These are phyloP conservation scores for Notodonta ziczac DNA, from an alignment of 2,888 invertebrate genomes.

Conservation along the genomic window DNA sequence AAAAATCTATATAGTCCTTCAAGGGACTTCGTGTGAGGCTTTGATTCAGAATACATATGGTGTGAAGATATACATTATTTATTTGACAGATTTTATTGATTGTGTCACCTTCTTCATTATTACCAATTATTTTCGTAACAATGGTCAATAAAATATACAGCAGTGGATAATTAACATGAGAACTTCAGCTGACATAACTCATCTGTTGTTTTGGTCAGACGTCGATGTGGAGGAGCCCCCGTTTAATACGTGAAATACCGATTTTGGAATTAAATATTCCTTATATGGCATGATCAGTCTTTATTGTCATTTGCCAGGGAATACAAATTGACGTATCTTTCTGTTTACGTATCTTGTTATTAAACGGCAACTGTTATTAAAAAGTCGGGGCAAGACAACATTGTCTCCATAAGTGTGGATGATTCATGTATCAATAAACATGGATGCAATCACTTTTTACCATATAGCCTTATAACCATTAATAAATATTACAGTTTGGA, in stretches of 20 bases:
- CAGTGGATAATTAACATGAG: slow-evolving; percentile 48
- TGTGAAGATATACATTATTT: not conserved
- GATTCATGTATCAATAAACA: slow-evolving; percentile 52
- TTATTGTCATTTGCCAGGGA: slow-evolving; percentile 58
- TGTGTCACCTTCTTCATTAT: slow-evolving; percentile 25
- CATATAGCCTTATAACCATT: slow-evolving; percentile 30
- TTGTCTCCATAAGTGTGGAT: slow-evolving; percentile 50
- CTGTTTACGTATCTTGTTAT: slow-evolving; percentile 44
- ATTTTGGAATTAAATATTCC: slow-evolving; percentile 52
- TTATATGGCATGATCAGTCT: slow-evolving; percentile 47
- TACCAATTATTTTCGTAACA: slow-evolving; percentile 46
- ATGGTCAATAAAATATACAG: slow-evolving; percentile 55
- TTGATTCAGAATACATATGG: too few relatives aligned
- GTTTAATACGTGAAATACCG: slow-evolving; percentile 54
- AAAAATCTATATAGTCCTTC: not conserved
- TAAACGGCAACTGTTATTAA: slow-evolving; percentile 36
- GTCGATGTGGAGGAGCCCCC: slow-evolving; percentile 29
- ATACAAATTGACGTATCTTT: slow-evolving; percentile 54
- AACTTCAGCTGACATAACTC: slow-evolving; percentile 43
- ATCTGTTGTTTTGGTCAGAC: slow-evolving; percentile 49
- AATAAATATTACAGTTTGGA: slow-evolving; percentile 59
- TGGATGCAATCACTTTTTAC: slow-evolving; percentile 20
- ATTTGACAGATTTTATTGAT: slow-evolving; percentile 19
- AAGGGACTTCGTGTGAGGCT: not conserved
- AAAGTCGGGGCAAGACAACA: slow-evolving; percentile 40